These are phyloP conservation scores for Dynastes maya DNA, from an alignment of 2,888 invertebrate species.

Conservation along the genomic window DNA sequence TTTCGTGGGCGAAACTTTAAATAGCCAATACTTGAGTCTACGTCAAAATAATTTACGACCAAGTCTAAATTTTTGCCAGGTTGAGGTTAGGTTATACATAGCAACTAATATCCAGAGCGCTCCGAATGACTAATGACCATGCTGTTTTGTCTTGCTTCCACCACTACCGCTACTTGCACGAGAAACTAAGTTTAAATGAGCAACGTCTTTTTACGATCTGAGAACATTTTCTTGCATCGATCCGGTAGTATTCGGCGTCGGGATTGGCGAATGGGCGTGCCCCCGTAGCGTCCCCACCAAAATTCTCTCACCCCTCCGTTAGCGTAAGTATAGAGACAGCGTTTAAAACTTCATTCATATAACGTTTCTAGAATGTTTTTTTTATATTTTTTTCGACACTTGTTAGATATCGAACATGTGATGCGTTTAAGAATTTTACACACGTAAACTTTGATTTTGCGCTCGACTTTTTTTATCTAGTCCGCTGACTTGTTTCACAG, in stretches of 20 bases:
- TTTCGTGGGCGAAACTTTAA: constrained; percentile 62
- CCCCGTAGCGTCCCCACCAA: constrained; percentile 57
- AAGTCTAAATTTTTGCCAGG: constrained; percentile 69
- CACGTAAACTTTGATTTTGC: constrained; percentile 33
- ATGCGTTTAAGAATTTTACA: constrained; percentile 34
- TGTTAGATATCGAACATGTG: constrained; percentile 47
- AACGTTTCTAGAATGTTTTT: constrained; percentile 40
- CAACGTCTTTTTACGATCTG: constrained; percentile 71
- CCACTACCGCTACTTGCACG: constrained; percentile 44
- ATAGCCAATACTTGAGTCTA: constrained; percentile 66
- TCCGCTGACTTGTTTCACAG: constrained; percentile 1
- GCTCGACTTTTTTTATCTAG: constrained; percentile 6
- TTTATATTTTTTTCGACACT: constrained; percentile 39
- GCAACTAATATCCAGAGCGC: constrained; percentile 69
- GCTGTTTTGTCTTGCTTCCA: constrained; percentile 63
- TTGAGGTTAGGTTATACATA: constrained; percentile 69
- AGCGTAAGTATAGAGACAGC: constrained; percentile 54
- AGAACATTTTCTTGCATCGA: constrained; percentile 72
- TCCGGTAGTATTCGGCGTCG: constrained; percentile 57
- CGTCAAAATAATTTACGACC: constrained; percentile 71
- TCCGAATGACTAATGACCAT: constrained; percentile 70
- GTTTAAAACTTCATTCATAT: constrained; percentile 60
- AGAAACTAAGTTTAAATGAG: constrained; percentile 66
- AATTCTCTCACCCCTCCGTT: constrained; percentile 59
- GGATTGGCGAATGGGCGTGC: constrained; percentile 70